Evolutionary conservation across 2,797 vertebrate species (phyloP).

Genomic region (Champsocephalus esox): DNA sequence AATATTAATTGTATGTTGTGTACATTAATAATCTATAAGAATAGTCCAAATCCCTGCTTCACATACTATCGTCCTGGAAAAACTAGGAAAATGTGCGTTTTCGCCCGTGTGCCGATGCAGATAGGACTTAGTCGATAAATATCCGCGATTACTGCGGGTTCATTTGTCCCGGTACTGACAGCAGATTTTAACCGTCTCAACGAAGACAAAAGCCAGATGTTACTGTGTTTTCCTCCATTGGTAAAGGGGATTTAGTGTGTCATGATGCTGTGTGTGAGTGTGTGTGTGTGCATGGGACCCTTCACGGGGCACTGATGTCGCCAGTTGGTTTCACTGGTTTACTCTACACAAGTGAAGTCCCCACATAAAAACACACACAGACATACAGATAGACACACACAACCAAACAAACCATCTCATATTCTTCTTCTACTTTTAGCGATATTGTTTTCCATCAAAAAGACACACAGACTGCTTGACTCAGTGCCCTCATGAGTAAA

Average conservation of each 20-base stretch:
- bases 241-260: neutral
- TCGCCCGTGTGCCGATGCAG: too few species aligned
- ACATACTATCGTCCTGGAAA: too few species aligned
- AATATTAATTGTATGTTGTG: too few species aligned
- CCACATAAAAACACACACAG: slow-evolving; percentile 51
- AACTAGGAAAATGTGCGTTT: too few species aligned
- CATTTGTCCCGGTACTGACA: too few species aligned
- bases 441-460: slow-evolving; percentile 57
- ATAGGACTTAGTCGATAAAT: too few species aligned
- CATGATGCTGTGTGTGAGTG: neutral
- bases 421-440: slow-evolving; percentile 53
- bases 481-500: slow-evolving; percentile 64
- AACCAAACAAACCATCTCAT: slow-evolving; percentile 48
- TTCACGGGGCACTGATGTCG: slow-evolving; percentile 43
- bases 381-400: slow-evolving; percentile 23
- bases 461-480: slow-evolving; percentile 59
- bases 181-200: too few species aligned
- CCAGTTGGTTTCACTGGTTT: slow-evolving; percentile 53
- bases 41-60: too few species aligned
- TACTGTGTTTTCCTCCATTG: too few species aligned
- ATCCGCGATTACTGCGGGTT: too few species aligned
- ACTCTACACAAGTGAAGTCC: slow-evolving; percentile 31
- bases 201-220: too few species aligned
- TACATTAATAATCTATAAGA: too few species aligned
- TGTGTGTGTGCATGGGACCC: slow-evolving; percentile 30